These are phyloP conservation scores for Dynastes maya DNA, from an alignment of 2,888 invertebrate genomes.

Conservation along the genomic window DNA sequence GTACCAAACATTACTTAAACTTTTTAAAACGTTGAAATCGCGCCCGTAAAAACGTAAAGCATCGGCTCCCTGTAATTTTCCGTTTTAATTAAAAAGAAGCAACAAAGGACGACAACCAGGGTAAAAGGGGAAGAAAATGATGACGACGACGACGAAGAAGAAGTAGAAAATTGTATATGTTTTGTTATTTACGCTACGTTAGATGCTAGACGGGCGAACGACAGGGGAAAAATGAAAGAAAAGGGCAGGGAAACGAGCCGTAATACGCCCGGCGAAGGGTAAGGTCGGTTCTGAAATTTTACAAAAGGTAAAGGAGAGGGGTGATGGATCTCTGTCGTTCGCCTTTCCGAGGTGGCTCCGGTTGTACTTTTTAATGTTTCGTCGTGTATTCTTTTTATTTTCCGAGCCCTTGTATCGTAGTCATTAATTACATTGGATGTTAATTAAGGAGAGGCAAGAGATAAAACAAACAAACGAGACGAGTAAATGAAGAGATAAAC, in stretches of 20 bases:
- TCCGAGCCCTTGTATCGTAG: neutral
- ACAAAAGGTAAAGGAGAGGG: neutral
- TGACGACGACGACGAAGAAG: too few relatives aligned
- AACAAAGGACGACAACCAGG: neutral
- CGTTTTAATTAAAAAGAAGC: conserved; percentile 23
- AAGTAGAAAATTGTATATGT: conserved; percentile 1
- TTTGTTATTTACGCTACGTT: conserved; percentile 15
- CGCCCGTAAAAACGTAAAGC: conserved; percentile 9
- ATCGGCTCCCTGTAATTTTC: conserved; percentile 8
- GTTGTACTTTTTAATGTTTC: conserved; percentile 4
- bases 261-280: neutral
- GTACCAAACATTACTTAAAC: neutral
- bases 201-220: neutral
- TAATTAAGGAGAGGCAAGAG: neutral
- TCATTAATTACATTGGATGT: conserved; percentile 15
- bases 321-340: neutral
- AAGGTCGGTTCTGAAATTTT: neutral
- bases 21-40: conserved; percentile 14
- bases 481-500: neutral
- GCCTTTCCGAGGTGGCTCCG: too few relatives aligned
- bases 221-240: neutral
- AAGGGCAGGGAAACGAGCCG: conserved; percentile 4
- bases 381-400: neutral
- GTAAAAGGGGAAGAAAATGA: neutral
- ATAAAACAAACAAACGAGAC: neutral